These are phyloP conservation scores for Himalopsyche phryganea DNA, from an alignment of 1,140 invertebrate species.

Conservation along the genomic window DNA sequence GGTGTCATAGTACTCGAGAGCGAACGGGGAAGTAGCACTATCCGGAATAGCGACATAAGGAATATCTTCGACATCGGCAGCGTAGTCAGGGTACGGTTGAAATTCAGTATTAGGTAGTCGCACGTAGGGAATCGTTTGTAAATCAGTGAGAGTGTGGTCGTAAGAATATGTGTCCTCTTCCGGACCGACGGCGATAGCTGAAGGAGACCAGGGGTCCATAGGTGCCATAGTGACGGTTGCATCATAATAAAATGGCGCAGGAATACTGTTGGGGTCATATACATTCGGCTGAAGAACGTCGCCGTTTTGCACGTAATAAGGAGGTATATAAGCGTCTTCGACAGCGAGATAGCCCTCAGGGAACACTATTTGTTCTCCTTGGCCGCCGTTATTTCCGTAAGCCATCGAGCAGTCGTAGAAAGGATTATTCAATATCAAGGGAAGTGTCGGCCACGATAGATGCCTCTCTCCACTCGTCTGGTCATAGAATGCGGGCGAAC, in stretches of 20 bases:
- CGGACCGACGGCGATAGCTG: slow-evolving; percentile 37
- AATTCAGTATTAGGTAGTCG: slow-evolving; percentile 42
- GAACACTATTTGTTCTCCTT: slow-evolving; percentile 40
- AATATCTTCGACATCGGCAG: slow-evolving; percentile 10
- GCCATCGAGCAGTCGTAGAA: slow-evolving; percentile 49
- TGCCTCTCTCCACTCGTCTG: background rate
- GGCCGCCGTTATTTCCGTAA: slow-evolving; percentile 38
- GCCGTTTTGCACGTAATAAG: slow-evolving; percentile 42
- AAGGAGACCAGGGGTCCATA: slow-evolving; percentile 46
- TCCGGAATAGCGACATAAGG: slow-evolving; percentile 6
- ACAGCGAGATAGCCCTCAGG: slow-evolving; percentile 50
- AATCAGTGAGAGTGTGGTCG: slow-evolving; percentile 36
- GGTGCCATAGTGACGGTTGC: slow-evolving; percentile 38
- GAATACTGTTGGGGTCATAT: slow-evolving; percentile 17
- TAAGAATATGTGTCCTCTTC: slow-evolving; percentile 37
- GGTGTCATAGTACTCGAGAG: slow-evolving; percentile 25
- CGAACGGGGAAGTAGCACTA: slow-evolving; percentile 11
- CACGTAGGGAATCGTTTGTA: slow-evolving; percentile 45
- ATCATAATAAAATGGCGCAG: slow-evolving; percentile 44
- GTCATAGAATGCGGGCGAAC: slow-evolving; percentile 33
- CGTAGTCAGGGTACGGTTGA: slow-evolving; percentile 33
- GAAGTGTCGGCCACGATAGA: slow-evolving; percentile 28
- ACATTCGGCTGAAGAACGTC: slow-evolving; percentile 31
- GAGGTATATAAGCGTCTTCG: slow-evolving; percentile 49
- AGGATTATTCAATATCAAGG: slow-evolving; percentile 50